Evolutionary conservation across 2,888 invertebrate genomes (phyloP), one percentile per base, ranked within the genome.

Genomic region (Parnassius orleans): DNA sequence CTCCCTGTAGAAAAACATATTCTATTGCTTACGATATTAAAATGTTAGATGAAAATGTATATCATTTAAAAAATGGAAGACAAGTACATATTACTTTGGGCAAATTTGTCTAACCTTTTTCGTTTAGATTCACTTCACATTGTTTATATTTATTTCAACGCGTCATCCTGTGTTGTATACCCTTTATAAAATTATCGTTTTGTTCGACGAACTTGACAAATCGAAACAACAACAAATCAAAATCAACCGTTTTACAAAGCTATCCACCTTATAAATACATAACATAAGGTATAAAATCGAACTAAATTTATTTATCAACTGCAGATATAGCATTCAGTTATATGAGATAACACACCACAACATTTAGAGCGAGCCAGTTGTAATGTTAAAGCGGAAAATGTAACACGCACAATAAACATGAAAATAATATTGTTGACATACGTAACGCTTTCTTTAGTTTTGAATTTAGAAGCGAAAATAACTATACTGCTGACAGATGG

Each of bases 401-500:
- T 54, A 46, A 58, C 53, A 74, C 59, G 41, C 15, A 24, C 11
- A 2, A 69, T 11, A 56, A 72, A 44, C 24, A 79, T 80, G 74
- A 67, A 60, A 60, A 63, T 67, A 14, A 57, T 69, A 53, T 63
- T 77, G 53, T 67, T 76, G 65, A 69, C 73, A 44, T 50, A 72
- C 5, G 47, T 71, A 10, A 53, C 53, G 12, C 48, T 76, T 43
- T 43, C 43, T 43, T 46, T 69, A 56, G 62, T 78, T 12, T n/a
- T 79, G n/a, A 71, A 71, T 68, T 79, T 77, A 14, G 70, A 82
- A 47, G 81, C 83, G 0, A 83, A 79, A 74, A 19, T 83, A 48
- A 74, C 72, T 14, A 76, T 86, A 61, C 81, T 76, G 47, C 59
- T 84, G 47, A 82, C 84, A 7, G 85, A 90, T 19, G 72, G 76